Conservation (phyloP, 2,797 vertebrate species). For the Catharus ustulatus region DNA sequence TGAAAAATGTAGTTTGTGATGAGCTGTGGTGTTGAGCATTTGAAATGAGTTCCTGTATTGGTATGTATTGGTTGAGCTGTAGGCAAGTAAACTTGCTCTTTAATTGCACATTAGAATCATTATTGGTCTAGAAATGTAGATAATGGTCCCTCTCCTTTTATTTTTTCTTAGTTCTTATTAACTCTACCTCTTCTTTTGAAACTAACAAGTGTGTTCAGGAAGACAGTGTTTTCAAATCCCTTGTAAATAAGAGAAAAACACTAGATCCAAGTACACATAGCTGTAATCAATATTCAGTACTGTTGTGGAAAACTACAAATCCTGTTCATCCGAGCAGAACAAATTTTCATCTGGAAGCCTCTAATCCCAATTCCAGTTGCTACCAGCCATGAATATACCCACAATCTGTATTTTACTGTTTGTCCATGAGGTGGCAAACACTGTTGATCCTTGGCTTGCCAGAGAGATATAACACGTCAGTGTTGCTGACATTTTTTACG, state of each 20-base stretch:
- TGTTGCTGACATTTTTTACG: background rate
- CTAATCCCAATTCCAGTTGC: background rate
- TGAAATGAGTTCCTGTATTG: background rate
- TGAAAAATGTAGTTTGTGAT: background rate
- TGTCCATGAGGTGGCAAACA: slow-evolving; percentile 37
- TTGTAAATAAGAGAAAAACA: background rate
- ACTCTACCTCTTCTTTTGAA: background rate
- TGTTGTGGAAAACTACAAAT: background rate
- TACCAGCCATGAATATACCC: background rate
- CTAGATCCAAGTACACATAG: background rate
- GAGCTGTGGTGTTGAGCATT: background rate
- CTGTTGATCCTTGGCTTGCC: slow-evolving; percentile 8
- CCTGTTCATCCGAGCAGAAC: background rate
- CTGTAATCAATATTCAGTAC: background rate
- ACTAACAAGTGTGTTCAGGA: background rate
- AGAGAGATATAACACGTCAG: background rate
- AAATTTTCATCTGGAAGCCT: background rate
- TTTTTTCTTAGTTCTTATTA: background rate
- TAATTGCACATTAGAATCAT: background rate
- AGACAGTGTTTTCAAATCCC: background rate
- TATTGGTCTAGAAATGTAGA: background rate
- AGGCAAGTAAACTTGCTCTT: background rate
- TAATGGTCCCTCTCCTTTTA: background rate
- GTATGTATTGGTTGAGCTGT: background rate
- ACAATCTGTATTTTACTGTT: background rate